Evolutionary conservation across 2,888 invertebrate genomes (phyloP).

Genomic region (Endotricha flammealis): DNA sequence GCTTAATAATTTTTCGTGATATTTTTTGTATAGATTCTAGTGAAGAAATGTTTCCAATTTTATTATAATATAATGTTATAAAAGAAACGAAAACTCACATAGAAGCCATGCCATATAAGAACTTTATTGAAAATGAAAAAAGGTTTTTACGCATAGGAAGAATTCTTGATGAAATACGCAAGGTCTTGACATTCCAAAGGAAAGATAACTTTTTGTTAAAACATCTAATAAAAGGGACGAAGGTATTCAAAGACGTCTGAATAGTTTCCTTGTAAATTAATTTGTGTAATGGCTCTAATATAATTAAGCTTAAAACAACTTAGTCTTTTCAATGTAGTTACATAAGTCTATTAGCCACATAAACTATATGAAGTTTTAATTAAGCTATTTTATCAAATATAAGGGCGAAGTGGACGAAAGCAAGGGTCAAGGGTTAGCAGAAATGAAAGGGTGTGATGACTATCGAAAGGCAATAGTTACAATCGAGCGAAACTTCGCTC

Average conservation of each 20-base stretch:
- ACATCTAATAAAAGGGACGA: not conserved
- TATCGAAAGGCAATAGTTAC: slow-evolving; percentile 58
- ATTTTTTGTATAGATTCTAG: too few relatives aligned
- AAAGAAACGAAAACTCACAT: not conserved
- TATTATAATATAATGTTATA: not conserved
- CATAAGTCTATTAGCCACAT: slow-evolving; percentile 33
- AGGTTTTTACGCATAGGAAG: slow-evolving; percentile 1
- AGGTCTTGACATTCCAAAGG: not conserved
- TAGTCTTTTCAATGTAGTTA: slow-evolving; percentile 23
- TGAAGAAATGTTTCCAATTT: not conserved
- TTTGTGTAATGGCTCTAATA: not conserved
- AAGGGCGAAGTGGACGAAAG: slow-evolving; percentile 32
- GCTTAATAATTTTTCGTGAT: too few relatives aligned
- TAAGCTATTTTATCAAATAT: slow-evolving; percentile 59
- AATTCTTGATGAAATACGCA: slow-evolving; percentile 1
- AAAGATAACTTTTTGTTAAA: not conserved
- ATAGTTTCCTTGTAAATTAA: not conserved
- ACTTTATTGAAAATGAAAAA: slow-evolving; percentile 5
- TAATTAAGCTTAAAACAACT: slow-evolving; percentile 7
- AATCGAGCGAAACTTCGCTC: slow-evolving; percentile 65
- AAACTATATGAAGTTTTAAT: slow-evolving; percentile 62
- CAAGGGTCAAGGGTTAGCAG: slow-evolving; percentile 44
- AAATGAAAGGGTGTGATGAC: slow-evolving; percentile 61
- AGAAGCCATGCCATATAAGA: not conserved
- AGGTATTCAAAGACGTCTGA: not conserved